A percentile compares a stretch with the other conserved stretches of the same genome.
These are phyloP conservation scores for Propithecus perrieri DNA, from an alignment of 2,797 vertebrate genomes.

Conservation along the genomic window DNA sequence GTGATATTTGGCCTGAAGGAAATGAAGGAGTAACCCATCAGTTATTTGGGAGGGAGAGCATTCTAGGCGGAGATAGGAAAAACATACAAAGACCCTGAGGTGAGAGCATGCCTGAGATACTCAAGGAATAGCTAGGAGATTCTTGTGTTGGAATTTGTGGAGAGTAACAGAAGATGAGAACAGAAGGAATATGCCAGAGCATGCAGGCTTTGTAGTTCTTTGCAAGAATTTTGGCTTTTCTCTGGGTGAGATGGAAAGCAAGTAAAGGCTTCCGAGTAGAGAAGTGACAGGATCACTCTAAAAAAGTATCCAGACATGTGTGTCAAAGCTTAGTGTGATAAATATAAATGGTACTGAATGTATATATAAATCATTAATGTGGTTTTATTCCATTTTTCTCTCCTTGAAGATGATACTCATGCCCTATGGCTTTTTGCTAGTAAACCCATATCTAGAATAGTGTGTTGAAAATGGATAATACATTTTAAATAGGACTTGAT, in stretches of 20 bases:
- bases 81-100: background rate
- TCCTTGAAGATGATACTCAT: background rate
- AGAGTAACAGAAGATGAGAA: background rate
- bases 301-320: background rate
- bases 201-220: background rate
- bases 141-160: background rate
- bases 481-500: constrained; percentile 1
- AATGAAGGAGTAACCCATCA: background rate
- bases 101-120: background rate
- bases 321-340: background rate
- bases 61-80: background rate
- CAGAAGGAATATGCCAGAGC: background rate
- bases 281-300: background rate
- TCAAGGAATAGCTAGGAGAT: background rate
- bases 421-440: background rate
- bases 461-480: background rate
- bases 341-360: background rate
- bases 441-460: background rate
- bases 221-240: background rate
- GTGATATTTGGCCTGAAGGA: constrained; percentile 18
- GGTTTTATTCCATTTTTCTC: background rate
- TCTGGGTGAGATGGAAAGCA: background rate
- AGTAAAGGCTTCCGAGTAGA: background rate
- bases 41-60: background rate
- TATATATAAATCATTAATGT: background rate